Percentiles rank a stretch among this genome's conserved stretches.
phyloP scores from a whole-genome alignment of 2,888 invertebrate species.

The Thymelicus acteon region DNA sequence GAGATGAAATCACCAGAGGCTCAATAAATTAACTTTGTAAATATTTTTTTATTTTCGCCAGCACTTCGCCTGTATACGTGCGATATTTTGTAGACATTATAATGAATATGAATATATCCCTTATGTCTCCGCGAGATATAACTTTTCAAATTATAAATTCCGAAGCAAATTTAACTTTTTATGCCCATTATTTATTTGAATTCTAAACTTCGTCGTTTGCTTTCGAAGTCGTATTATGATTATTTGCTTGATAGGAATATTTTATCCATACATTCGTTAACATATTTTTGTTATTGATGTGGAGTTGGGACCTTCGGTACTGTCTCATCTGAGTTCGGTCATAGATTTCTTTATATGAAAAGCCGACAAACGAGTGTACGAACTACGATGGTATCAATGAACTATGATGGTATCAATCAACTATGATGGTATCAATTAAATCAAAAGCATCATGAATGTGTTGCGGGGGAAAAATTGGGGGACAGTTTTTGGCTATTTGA shows the following conservation, averaged over 20 bases:
- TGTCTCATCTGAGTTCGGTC: too few species aligned
- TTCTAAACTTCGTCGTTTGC: conserved; percentile 15
- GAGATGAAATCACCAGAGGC: not conserved
- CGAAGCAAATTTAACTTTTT: conserved; percentile 27
- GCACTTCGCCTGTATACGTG: not conserved
- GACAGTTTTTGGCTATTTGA: too few species aligned
- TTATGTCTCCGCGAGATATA: conserved; percentile 18
- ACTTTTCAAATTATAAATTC: conserved; percentile 35
- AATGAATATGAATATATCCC: conserved; percentile 13
- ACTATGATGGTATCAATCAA: too few species aligned
- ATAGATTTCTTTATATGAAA: too few species aligned
- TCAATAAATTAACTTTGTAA: not conserved
- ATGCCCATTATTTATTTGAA: conserved; percentile 33
- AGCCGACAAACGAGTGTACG: too few species aligned
- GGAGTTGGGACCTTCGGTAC: too few species aligned
- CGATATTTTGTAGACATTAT: conserved; percentile 7
- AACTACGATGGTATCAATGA: too few species aligned
- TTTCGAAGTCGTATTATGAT: conserved; percentile 10
- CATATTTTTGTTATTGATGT: too few species aligned
- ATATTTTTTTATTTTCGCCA: not conserved
- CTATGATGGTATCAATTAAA: too few species aligned
- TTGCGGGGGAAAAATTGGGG: too few species aligned
- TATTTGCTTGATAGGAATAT: conserved; percentile 15
- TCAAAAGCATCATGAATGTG: too few species aligned
- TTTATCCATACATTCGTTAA: not conserved